These are phyloP conservation scores for Heliconius nattereri DNA, from an alignment of 1,140 invertebrate species.

Conservation along the genomic window DNA sequence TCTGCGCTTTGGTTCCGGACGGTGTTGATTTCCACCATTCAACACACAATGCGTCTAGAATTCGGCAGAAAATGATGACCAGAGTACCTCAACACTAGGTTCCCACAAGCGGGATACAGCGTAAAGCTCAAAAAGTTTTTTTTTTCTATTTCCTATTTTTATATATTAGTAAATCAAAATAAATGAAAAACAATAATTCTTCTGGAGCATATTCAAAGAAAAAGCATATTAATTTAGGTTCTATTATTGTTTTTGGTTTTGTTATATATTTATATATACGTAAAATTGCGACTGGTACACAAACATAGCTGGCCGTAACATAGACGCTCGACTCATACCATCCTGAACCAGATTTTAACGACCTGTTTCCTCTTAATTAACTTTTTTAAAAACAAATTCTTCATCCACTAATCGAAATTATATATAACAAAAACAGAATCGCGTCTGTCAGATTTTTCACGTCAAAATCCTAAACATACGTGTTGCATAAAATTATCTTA, in stretches of 20 bases:
- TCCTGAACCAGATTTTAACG: background rate
- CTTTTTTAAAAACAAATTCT: background rate
- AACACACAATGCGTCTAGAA: no score
- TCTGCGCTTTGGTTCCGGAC: no score
- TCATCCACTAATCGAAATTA: background rate
- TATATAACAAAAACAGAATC: slow-evolving; percentile 13
- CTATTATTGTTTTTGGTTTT: background rate
- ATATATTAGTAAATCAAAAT: no score
- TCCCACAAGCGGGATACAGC: background rate
- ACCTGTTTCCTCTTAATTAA: background rate
- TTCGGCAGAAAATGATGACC: no score
- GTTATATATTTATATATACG: no score
- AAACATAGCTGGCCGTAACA: background rate
- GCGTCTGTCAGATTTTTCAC: slow-evolving; percentile 26
- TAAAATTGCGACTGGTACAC: background rate
- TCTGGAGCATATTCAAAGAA: background rate
- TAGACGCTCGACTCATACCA: background rate
- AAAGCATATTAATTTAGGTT: background rate
- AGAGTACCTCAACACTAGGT: no score
- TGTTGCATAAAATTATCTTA: slow-evolving; percentile 21
- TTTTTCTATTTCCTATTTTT: no score
- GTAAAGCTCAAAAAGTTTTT: no score
- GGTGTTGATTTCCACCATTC: no score
- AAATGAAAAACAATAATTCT: no score
- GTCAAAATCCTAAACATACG: slow-evolving; percentile 17